Evolutionary conservation across 2,113 vertebrate species (phyloP).

Genomic region (Notiomystis cincta): DNA sequence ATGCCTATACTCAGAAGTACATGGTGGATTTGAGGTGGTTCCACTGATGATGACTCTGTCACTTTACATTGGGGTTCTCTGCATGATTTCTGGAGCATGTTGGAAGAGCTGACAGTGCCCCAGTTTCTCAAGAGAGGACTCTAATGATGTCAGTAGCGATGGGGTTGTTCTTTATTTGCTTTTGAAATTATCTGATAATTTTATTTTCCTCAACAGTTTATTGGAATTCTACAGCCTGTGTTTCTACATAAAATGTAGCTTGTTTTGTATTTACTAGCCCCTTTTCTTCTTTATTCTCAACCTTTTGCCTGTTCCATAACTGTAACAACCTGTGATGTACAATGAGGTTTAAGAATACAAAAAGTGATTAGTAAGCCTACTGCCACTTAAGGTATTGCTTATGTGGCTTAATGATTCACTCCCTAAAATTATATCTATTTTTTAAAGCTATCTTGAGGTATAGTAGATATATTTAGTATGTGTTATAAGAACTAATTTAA

Average conservation of each 20-base stretch:
- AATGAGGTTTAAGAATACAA: background rate
- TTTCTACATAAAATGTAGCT: background rate
- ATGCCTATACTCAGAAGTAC: background rate
- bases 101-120: background rate
- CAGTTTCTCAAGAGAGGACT: background rate
- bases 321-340: background rate
- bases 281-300: background rate
- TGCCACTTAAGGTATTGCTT: background rate
- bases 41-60: background rate
- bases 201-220: background rate
- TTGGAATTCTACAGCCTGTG: background rate
- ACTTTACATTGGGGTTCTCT: background rate
- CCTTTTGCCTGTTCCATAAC: background rate
- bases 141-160: background rate
- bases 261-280: background rate
- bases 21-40: background rate
- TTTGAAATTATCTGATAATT: background rate
- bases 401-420: background rate
- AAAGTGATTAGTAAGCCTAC: background rate
- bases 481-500: background rate
- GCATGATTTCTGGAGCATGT: background rate
- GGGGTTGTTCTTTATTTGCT: background rate
- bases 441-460: background rate
- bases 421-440: background rate
- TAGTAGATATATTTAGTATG: background rate